These are phyloP conservation scores for Agraylea sexmaculata DNA, from an alignment of 1,140 invertebrate genomes.

Conservation along the genomic window DNA sequence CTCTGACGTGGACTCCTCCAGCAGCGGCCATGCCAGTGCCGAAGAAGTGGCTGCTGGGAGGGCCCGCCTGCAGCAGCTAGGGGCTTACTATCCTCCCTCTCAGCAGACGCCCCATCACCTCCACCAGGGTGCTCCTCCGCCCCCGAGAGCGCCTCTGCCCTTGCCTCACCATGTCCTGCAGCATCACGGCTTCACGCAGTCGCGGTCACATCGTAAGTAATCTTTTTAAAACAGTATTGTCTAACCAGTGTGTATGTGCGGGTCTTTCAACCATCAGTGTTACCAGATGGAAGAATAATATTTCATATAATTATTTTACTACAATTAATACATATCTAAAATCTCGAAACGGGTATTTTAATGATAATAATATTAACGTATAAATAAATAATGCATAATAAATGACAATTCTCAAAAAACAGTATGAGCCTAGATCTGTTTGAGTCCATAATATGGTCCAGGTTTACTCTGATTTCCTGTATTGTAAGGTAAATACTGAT, in stretches of 20 bases:
- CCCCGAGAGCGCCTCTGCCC: slow-evolving; percentile 9
- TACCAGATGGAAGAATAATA: background rate
- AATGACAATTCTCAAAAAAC: too few relatives aligned
- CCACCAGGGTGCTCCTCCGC: slow-evolving; percentile 27
- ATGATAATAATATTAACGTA: too few relatives aligned
- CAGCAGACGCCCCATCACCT: slow-evolving; percentile 31
- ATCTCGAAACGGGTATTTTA: background rate
- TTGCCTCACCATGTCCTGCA: slow-evolving; percentile 32
- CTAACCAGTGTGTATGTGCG: background rate
- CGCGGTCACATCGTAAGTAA: slow-evolving; percentile 32
- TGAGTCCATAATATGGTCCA: too few relatives aligned
- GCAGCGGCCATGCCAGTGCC: slow-evolving; percentile 76
- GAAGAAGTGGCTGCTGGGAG: slow-evolving; percentile 54
- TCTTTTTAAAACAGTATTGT: background rate
- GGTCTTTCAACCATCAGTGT: background rate
- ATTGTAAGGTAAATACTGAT: too few relatives aligned
- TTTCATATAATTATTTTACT: background rate
- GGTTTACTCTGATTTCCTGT: too few relatives aligned
- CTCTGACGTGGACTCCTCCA: slow-evolving; percentile 90
- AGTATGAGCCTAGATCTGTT: too few relatives aligned
- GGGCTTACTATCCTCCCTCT: slow-evolving; percentile 18
- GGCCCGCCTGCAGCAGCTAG: slow-evolving; percentile 34
- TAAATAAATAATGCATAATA: too few relatives aligned
- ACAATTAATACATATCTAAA: background rate
- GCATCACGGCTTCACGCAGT: slow-evolving; percentile 28